Percentiles rank a stretch among this genome's conserved stretches.
Conservation (phyloP, 2,113 vertebrate species). For the Prunella himalayana region DNA sequence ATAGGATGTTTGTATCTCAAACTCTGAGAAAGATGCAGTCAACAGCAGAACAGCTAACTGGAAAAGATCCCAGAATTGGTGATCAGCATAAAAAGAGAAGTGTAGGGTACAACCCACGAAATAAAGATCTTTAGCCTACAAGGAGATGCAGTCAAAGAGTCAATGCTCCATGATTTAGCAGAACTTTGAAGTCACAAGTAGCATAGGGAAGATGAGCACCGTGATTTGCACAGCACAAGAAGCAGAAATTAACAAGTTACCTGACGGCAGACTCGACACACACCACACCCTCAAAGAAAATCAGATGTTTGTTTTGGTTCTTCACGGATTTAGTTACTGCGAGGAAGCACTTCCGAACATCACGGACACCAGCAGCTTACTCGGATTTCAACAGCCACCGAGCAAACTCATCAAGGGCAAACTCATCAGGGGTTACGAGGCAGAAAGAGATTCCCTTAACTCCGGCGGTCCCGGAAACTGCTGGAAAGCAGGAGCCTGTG, state of each 20-base stretch:
- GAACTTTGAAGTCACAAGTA: not conserved
- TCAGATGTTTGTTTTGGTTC: rapidly evolving
- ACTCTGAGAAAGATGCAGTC: not conserved
- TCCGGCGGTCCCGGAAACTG: not conserved
- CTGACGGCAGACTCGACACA: not conserved
- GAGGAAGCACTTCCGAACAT: not conserved
- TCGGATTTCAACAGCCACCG: not conserved
- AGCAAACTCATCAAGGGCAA: not conserved
- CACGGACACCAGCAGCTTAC: rapidly evolving
- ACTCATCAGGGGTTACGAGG: rapidly evolving
- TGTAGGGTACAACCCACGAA: rapidly evolving
- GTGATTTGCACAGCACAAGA: no score
- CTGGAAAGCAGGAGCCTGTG: not conserved
- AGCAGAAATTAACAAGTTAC: not conserved
- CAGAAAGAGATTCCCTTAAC: not conserved
- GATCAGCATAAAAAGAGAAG: not conserved
- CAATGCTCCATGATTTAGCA: rapidly evolving
- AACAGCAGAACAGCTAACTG: not conserved
- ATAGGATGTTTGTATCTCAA: not conserved
- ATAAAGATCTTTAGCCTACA: not conserved
- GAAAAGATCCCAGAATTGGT: not conserved
- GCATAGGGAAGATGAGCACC: rapidly evolving
- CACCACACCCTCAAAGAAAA: not conserved
- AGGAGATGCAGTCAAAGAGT: rapidly evolving
- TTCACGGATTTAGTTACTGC: not conserved